Conservation (phyloP, 2,797 vertebrate genomes). For the Lithobates pipiens region DNA sequence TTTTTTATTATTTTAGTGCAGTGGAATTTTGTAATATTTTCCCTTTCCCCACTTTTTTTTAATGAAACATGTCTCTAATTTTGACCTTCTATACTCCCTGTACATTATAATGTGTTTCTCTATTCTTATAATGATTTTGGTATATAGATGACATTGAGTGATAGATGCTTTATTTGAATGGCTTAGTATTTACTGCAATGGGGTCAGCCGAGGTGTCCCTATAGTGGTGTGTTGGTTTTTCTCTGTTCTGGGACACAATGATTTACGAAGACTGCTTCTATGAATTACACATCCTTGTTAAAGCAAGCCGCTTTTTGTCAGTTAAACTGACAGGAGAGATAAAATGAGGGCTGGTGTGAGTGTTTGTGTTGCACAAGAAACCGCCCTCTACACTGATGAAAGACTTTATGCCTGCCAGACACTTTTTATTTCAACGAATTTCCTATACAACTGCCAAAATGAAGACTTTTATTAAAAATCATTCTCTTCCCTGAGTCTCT, state of each 20-base stretch:
- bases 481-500: constrained; percentile 62
- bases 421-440: constrained; percentile 69
- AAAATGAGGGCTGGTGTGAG: constrained; percentile 66
- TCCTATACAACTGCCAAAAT: constrained; percentile 71
- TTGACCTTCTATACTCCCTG: background rate
- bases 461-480: constrained; percentile 71
- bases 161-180: background rate
- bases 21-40: background rate
- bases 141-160: background rate
- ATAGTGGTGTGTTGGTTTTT: constrained; percentile 12
- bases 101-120: background rate
- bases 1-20: background rate
- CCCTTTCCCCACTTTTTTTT: background rate
- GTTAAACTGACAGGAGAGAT: constrained; percentile 77
- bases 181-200: constrained; percentile 5
- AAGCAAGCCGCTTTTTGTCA: constrained; percentile 67
- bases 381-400: constrained; percentile 68
- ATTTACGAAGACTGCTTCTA: constrained; percentile 40
- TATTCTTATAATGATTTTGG: background rate
- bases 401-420: constrained; percentile 66
- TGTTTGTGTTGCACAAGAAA: constrained; percentile 75
- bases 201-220: constrained; percentile 24
- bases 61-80: background rate
- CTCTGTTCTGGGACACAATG: background rate
- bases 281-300: constrained; percentile 63